Conservation (phyloP, 2,888 invertebrate species). For the Napeogenes sylphis region DNA sequence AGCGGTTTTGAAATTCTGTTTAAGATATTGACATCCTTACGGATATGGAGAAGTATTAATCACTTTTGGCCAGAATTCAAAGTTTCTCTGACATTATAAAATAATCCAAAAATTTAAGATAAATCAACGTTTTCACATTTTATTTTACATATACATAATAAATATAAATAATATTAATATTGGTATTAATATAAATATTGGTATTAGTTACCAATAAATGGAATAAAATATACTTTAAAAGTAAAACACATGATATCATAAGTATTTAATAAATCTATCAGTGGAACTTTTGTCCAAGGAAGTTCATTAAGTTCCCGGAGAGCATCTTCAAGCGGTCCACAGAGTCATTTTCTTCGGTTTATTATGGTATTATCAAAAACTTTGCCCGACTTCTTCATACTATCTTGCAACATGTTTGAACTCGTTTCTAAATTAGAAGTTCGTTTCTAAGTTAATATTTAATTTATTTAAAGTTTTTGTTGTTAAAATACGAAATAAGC, state of each 20-base stretch:
- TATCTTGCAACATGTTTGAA: constrained; percentile 15
- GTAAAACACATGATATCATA: not conserved
- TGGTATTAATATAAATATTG: too few relatives aligned
- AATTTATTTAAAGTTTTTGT: constrained; percentile 1
- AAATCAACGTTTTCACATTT: constrained; percentile 7
- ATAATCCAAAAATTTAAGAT: constrained; percentile 12
- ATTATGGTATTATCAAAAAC: constrained; percentile 28
- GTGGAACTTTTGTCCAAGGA: constrained; percentile 16
- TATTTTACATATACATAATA: constrained; percentile 1
- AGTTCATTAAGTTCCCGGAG: constrained; percentile 17
- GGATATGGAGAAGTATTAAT: constrained; percentile 27
- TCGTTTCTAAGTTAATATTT: not conserved
- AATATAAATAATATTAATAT: not conserved
- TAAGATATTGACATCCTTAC: constrained; percentile 31
- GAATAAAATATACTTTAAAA: not conserved
- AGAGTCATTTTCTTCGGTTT: constrained; percentile 21
- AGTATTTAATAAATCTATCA: constrained; percentile 16
- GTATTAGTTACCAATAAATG: too few relatives aligned
- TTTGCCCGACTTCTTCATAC: constrained; percentile 17
- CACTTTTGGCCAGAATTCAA: constrained; percentile 7
- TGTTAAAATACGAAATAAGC: too few relatives aligned
- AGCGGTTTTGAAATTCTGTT: constrained; percentile 23
- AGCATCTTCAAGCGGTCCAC: constrained; percentile 20
- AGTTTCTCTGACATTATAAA: constrained; percentile 6
- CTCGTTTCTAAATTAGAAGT: constrained; percentile 5